Evolutionary conservation across 92 coral and sea anemone genomes (phyloP), one percentile per base, ranked within the genome.

Genomic region (Zoanthus solanderi): DNA sequence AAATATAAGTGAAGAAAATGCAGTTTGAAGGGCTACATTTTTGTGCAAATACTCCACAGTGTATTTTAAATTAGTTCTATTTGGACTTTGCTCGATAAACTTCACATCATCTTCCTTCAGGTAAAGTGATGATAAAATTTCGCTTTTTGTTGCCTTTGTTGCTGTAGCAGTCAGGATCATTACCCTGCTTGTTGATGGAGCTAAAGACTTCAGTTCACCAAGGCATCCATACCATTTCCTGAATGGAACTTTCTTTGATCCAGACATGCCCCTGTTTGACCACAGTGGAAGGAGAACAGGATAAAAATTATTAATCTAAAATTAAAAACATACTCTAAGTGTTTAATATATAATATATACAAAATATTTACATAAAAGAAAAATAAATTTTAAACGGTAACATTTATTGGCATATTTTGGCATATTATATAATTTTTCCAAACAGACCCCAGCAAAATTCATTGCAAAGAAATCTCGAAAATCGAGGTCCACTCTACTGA

Each of bases 61-160:
- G 75, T 92, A 89, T 75, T 72, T 74, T 6, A 92, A 58, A 17
- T 92, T 94, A 16, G 91, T 78, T 61, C 89, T 47, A 61, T 92
- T 92, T 65, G 97, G 93, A 53, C 93, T 88, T 74, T 94, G 90
- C 75, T 94, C 90, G 32, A 90, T 72, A 67, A 47, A 67, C 28
- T 60, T 52, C 9, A 93, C 83, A 30, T 88, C 87, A 15, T 54
- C 60, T 18, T 50, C 48, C 0, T 71, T 7, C 75, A 94, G 44
- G n/a, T 91, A 91, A 1, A 93, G 89, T 8, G 90, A 74, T 2
- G 63, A 45, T 57, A 90, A 46, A 29, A 94, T 92, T 75, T 94
- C 84, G 76, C 74, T 47, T 80, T 91, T 92, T 54, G 92, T 93
- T 48, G 63, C 46, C 66, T 77, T 77, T 53, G 48, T 77, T 78